Percentiles rank a stretch among this genome's conserved stretches.
These are phyloP conservation scores for Pristionchus arcanus DNA, from an alignment of 2,888 invertebrate genomes.

Conservation along the genomic window DNA sequence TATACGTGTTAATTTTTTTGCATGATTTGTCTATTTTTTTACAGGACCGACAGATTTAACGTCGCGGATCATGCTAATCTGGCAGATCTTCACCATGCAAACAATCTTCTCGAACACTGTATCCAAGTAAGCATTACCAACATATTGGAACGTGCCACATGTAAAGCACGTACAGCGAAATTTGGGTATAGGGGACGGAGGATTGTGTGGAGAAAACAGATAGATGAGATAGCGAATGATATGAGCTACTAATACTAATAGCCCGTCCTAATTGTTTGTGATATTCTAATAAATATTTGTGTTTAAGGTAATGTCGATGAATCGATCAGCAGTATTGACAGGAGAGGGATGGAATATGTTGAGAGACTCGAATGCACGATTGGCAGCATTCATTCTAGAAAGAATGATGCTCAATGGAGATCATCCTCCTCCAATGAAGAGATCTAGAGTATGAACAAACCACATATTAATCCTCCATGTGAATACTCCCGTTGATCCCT, in stretches of 20 bases:
- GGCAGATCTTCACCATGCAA: slow-evolving; percentile 74
- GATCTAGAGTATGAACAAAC: slow-evolving; percentile 44
- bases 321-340: slow-evolving; percentile 60
- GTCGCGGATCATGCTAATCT: slow-evolving; percentile 73
- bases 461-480: neutral
- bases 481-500: slow-evolving; percentile 34
- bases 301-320: slow-evolving; percentile 47
- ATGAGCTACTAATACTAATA: too few species aligned
- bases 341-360: slow-evolving; percentile 87
- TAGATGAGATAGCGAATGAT: neutral
- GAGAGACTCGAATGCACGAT: slow-evolving; percentile 87
- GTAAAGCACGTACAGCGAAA: neutral
- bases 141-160: neutral
- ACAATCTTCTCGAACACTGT: slow-evolving; percentile 72
- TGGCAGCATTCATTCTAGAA: slow-evolving; percentile 75
- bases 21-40: too few species aligned
- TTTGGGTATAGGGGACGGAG: neutral
- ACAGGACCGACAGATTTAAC: slow-evolving; percentile 67
- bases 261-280: too few species aligned
- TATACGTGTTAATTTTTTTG: too few species aligned
- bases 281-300: neutral
- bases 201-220: too few species aligned
- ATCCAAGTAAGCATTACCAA: slow-evolving; percentile 60
- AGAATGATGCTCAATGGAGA: slow-evolving; percentile 68
- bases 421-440: slow-evolving; percentile 65